phyloP scores from a whole-genome alignment of 2,888 invertebrate species.

The Dusona sp. region DNA sequence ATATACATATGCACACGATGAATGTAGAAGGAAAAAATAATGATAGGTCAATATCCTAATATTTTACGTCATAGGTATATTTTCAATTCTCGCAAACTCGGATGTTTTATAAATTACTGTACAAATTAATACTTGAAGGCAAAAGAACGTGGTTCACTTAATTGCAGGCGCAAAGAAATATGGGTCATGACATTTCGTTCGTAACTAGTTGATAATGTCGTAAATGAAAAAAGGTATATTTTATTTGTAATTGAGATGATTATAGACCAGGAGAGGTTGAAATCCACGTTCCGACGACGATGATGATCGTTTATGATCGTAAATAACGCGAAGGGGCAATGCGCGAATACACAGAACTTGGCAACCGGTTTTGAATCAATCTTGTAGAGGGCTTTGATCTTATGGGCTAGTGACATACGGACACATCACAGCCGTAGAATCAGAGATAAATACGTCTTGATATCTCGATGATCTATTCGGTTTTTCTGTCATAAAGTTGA shows the following conservation, averaged over 20 bases:
- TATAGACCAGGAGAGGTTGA: slow-evolving; percentile 25
- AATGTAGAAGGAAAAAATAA: not conserved
- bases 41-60: slow-evolving; percentile 3
- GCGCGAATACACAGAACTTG: not conserved
- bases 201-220: slow-evolving; percentile 3
- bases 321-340: slow-evolving; percentile 18
- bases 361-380: slow-evolving; percentile 44
- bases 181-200: slow-evolving; percentile 16
- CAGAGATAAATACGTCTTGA: slow-evolving; percentile 2
- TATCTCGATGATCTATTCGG: not conserved
- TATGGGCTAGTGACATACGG: slow-evolving; percentile 28
- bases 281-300: slow-evolving; percentile 31
- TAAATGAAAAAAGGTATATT: slow-evolving; percentile 15
- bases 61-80: not conserved
- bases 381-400: slow-evolving; percentile 47
- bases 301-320: slow-evolving; percentile 40
- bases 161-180: slow-evolving; percentile 4
- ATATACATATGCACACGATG: not conserved
- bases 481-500: not conserved
- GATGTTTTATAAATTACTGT: not conserved
- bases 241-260: slow-evolving; percentile 6
- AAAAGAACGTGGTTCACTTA: not conserved
- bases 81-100: not conserved
- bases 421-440: slow-evolving; percentile 10
- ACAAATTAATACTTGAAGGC: not conserved